phyloP scores from a whole-genome alignment of 2,797 vertebrate genomes.

The Enteromius unitaeniatus region DNA sequence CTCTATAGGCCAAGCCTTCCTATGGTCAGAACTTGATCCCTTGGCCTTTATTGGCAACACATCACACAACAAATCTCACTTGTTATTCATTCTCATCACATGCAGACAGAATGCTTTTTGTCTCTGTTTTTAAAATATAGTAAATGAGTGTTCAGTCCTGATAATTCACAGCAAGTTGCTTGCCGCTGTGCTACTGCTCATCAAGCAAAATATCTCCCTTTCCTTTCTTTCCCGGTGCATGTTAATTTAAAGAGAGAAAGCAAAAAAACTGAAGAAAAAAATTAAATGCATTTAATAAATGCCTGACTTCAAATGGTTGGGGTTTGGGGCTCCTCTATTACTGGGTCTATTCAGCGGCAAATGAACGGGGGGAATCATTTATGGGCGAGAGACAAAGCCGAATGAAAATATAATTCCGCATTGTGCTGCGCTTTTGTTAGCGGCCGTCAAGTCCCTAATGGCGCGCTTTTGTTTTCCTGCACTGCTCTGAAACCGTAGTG shows the following conservation, averaged over 20 bases:
- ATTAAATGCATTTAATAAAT: constrained; percentile 85
- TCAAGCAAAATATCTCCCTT: constrained; percentile 69
- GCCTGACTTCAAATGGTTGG: constrained; percentile 82
- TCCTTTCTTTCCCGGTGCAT: constrained; percentile 42
- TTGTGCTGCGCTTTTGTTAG: constrained; percentile 89
- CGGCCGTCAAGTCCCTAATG: constrained; percentile 92
- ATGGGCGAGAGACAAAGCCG: constrained; percentile 87
- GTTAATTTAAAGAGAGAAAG: constrained; percentile 58
- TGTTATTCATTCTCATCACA: constrained; percentile 11
- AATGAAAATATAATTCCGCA: constrained; percentile 95
- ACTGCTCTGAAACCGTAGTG: constrained; percentile 84
- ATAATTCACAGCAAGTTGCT: constrained; percentile 51
- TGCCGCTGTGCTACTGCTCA: constrained; percentile 71
- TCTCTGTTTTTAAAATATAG: constrained; percentile 47
- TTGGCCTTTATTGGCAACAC: not conserved
- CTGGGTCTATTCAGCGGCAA: constrained; percentile 79
- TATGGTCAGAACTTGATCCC: not conserved
- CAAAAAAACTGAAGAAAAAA: constrained; percentile 64
- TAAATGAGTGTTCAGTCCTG: constrained; percentile 44
- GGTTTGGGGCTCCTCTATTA: constrained; percentile 75
- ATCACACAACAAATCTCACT: constrained; percentile 16
- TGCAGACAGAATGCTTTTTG: constrained; percentile 43
- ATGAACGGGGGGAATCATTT: constrained; percentile 83
- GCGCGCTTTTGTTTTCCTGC: constrained; percentile 82
- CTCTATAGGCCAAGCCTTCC: not conserved